Evolutionary conservation across 2,888 invertebrate species (phyloP), one percentile per base, ranked within the genome.

Genomic region (Caenorhabditis sp.): DNA sequence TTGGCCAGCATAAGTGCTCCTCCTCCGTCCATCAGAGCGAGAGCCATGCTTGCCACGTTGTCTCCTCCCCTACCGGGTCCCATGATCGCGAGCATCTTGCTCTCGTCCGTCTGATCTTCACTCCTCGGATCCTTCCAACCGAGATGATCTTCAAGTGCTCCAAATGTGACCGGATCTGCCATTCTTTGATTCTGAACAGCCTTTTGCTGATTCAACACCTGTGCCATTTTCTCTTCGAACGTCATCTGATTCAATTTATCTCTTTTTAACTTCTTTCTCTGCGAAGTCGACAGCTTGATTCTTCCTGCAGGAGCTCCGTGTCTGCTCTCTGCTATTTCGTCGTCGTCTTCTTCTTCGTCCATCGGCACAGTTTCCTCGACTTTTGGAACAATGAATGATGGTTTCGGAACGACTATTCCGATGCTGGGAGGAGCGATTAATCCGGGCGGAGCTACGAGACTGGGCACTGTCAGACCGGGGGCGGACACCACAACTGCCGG

Each of bases 11-110:
- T 75, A 32, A 81, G 52, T 8, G 81, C 77, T 37, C 78, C 71
- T 30, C 78, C 82, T 13, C 81, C 83, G 41, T 84, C 84, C 17
- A 84, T 78, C 17, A 86, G 52, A 4, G 85, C 80, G 43, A 86
- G 71, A 6, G 86, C 86, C 77, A 82, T 82, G 50, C 84, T 82
- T 13, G 80, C 80, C 7, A 82, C 75, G 61, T 80, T 80, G 32
- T 75, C 79, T 9, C 78, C 74, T 20, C 78, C 76, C 24, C 77
- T 59, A 13, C 81, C 75, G 5, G 73, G 70, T 15, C 84, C 85
- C 63, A 83, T 84, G 53, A 87, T 85, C 11, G 84, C 82, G 39
- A 85, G 52, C 70, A 63, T 79, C 35, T 59, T 76, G 30, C 48
- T 62, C 13, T 66, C 73, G 22, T 74, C 70, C 11, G 62, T 74